Percentiles rank a stretch among this genome's conserved stretches.
These are phyloP conservation scores for Papilio gigon DNA, from an alignment of 2,888 invertebrate genomes.

Conservation along the genomic window DNA sequence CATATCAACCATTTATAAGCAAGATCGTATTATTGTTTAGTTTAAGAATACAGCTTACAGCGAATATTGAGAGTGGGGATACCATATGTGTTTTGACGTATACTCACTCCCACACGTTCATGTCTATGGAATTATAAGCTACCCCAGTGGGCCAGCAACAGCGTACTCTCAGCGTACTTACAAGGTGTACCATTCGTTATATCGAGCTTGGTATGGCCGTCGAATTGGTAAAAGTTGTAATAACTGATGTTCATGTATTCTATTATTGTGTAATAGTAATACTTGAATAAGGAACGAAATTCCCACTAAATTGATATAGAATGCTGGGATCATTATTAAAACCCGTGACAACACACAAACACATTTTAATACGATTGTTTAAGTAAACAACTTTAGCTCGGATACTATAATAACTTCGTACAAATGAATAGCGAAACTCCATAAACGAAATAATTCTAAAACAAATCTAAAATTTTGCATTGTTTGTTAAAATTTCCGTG, in stretches of 20 bases:
- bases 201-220: not conserved
- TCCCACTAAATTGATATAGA: too few species aligned
- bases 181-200: not conserved
- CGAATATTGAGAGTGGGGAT: conserved; percentile 3
- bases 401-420: conserved; percentile 1
- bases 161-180: not conserved
- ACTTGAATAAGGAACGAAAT: too few species aligned
- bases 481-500: conserved; percentile 46
- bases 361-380: not conserved
- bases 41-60: not conserved
- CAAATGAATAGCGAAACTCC: conserved; percentile 33
- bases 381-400: not conserved
- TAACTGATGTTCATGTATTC: too few species aligned
- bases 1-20: not conserved
- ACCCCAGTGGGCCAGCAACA: not conserved
- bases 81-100: conserved; percentile 1
- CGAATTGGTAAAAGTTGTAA: not conserved
- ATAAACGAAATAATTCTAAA: conserved; percentile 39
- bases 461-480: conserved; percentile 44
- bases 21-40: not conserved
- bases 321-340: not conserved
- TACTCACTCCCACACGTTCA: not conserved
- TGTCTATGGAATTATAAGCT: not conserved
- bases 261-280: too few species aligned
- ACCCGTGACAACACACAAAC: not conserved